Evolutionary conservation across 2,797 vertebrate genomes (phyloP).

Genomic region (Tragopan temminckii): DNA sequence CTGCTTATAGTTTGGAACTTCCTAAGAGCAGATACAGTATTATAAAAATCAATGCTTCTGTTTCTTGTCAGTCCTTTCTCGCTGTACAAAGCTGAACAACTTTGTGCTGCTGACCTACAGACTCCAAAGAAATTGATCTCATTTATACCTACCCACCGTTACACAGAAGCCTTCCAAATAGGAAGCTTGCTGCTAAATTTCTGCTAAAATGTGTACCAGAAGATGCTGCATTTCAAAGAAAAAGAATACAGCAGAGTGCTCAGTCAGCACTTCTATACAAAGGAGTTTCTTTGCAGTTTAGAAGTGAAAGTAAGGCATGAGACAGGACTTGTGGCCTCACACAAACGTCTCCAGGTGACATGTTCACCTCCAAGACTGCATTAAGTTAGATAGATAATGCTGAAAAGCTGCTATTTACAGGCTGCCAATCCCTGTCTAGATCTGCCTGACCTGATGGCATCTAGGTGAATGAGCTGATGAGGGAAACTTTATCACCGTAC

Average conservation of each 20-base stretch:
- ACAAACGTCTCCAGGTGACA: neutral
- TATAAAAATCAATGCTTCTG: neutral
- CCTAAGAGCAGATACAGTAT: neutral
- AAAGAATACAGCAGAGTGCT: neutral
- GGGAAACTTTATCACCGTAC: neutral
- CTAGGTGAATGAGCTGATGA: neutral
- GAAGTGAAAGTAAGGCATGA: neutral
- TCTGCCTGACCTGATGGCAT: neutral
- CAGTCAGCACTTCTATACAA: neutral
- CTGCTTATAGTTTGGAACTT: neutral
- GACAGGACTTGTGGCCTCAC: neutral
- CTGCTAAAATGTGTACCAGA: neutral
- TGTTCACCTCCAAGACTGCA: neutral
- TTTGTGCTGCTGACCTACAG: neutral
- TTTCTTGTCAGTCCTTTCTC: neutral
- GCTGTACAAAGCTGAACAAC: neutral
- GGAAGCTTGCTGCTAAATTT: neutral
- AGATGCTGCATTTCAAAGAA: neutral
- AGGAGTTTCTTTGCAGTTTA: neutral
- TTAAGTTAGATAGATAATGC: neutral
- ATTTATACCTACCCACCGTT: neutral
- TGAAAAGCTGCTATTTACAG: neutral
- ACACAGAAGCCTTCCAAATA: neutral
- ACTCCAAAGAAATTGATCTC: neutral
- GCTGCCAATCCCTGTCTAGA: neutral